phyloP scores from a whole-genome alignment of 35 echinoderm and acorn worm species.

The Stichopus chloronotus region DNA sequence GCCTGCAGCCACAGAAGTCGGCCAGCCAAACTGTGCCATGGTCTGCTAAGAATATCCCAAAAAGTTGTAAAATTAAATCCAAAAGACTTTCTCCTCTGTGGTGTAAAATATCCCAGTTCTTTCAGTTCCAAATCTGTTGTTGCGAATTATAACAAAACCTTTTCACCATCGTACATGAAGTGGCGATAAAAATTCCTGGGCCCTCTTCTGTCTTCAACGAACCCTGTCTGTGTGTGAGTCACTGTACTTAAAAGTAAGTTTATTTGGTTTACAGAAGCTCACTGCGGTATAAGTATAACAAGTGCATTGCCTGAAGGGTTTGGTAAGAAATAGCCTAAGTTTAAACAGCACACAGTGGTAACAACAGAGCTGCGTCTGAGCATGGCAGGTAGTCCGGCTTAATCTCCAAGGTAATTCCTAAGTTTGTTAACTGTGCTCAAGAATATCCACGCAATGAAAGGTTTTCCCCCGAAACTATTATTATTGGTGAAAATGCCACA shows the following conservation, averaged over 20 bases:
- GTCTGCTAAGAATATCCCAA: slow-evolving; percentile 12
- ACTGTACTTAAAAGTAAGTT: background rate
- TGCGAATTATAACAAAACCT: background rate
- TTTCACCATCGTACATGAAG: background rate
- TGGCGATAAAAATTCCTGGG: background rate
- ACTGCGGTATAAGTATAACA: background rate
- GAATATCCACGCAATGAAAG: no score
- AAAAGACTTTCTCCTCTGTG: background rate
- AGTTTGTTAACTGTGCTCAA: background rate
- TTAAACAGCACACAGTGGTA: background rate
- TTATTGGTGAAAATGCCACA: no score
- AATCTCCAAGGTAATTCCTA: slow-evolving; percentile 5
- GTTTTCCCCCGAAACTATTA: no score
- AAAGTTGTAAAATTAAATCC: background rate
- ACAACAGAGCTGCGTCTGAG: background rate
- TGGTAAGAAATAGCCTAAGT: background rate
- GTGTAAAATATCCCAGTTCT: background rate
- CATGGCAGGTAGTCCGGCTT: background rate
- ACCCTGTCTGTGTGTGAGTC: background rate
- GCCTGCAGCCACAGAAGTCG: background rate
- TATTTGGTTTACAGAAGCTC: background rate
- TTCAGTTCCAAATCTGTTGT: background rate
- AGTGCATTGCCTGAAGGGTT: slow-evolving; percentile 13
- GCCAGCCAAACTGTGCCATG: background rate
- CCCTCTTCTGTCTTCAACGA: background rate